Conservation (phyloP, 2,797 vertebrate genomes). For the Graptemys geographica region DNA sequence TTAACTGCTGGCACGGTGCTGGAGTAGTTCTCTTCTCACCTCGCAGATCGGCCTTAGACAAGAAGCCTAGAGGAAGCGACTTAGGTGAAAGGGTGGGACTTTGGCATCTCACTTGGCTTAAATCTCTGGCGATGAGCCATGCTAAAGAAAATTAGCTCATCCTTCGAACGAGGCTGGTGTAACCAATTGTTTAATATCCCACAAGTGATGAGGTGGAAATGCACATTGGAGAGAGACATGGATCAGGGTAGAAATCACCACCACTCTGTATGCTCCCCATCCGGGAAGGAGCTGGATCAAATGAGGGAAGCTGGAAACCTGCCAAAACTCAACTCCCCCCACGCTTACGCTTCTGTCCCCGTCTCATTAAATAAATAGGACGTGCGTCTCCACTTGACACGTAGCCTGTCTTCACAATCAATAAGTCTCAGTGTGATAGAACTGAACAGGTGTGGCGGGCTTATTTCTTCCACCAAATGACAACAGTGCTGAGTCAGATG, state of each 20-base stretch:
- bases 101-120: conserved; percentile 41
- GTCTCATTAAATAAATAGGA: conserved; percentile 51
- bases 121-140: not conserved
- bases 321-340: not conserved
- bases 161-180: conserved; percentile 38
- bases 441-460: conserved; percentile 17
- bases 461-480: conserved; percentile 52
- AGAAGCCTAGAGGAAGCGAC: not conserved
- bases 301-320: not conserved
- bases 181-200: conserved; percentile 42
- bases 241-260: conserved; percentile 17
- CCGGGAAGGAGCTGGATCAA: conserved; percentile 19
- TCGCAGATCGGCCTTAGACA: not conserved
- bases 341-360: conserved; percentile 2
- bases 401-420: not conserved
- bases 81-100: not conserved
- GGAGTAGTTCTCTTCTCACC: not conserved
- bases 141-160: conserved; percentile 45
- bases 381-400: not conserved
- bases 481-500: conserved; percentile 48
- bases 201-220: conserved; percentile 17
- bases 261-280: conserved; percentile 13
- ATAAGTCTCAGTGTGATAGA: conserved; percentile 43
- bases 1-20: not conserved
- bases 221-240: not conserved